Percentiles rank a stretch among this genome's conserved stretches.
These are phyloP conservation scores for Rhynchopsitta pachyrhyncha DNA, from an alignment of 2,113 vertebrate genomes.

Conservation along the genomic window DNA sequence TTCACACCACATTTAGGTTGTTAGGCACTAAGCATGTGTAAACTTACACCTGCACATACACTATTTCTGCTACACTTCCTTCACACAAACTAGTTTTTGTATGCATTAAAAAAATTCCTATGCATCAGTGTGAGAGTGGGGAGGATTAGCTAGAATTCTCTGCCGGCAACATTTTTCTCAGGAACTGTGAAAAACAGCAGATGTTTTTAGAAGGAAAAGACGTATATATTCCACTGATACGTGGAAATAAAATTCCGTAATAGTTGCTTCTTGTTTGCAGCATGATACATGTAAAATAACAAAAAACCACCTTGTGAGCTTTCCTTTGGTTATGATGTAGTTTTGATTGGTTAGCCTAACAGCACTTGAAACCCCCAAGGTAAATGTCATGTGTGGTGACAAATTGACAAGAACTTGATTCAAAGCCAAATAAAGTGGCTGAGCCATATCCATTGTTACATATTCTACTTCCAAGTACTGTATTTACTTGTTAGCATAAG, in stretches of 20 bases:
- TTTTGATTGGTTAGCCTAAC: background rate
- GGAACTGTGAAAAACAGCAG: background rate
- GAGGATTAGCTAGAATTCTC: background rate
- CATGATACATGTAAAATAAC: background rate
- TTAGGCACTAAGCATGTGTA: constrained; percentile 33
- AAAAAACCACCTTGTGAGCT: background rate
- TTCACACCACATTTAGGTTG: constrained; percentile 37
- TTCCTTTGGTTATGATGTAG: background rate
- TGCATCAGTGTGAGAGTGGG: background rate
- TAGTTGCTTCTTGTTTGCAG: background rate
- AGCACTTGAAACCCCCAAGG: background rate
- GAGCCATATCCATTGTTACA: background rate
- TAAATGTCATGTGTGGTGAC: background rate
- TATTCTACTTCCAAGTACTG: background rate
- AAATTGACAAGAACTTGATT: background rate
- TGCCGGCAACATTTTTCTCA: background rate
- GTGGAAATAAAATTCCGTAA: background rate
- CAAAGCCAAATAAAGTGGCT: background rate
- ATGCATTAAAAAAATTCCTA: background rate
- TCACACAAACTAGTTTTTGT: background rate
- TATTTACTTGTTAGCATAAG: background rate
- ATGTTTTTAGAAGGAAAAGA: background rate
- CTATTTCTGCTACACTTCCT: background rate
- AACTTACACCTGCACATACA: background rate
- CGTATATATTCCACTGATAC: background rate